Conservation (phyloP, 1,140 invertebrate genomes). For the Neotoxoptera formosana region DNA sequence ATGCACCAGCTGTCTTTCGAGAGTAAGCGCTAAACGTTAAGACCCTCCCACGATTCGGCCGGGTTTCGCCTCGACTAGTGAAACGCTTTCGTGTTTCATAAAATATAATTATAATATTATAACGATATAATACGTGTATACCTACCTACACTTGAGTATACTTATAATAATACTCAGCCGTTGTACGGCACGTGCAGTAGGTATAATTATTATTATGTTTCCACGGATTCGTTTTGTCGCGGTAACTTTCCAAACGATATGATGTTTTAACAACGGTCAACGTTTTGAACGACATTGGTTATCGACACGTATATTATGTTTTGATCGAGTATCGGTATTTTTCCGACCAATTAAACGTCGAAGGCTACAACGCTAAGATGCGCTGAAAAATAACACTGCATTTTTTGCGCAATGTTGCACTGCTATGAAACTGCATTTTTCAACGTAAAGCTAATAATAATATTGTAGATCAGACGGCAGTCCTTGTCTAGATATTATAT, state of each 20-base stretch:
- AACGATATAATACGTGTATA: too few species aligned
- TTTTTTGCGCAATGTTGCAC: too few species aligned
- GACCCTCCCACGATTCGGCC: not conserved
- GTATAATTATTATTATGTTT: not conserved
- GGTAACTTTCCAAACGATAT: not conserved
- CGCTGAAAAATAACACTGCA: too few species aligned
- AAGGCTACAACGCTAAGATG: too few species aligned
- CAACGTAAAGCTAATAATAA: not conserved
- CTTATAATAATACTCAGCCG: too few species aligned
- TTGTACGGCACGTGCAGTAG: not conserved
- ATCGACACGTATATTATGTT: not conserved
- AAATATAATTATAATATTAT: not conserved
- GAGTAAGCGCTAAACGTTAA: not conserved
- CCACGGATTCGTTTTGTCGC: not conserved
- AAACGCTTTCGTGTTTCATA: not conserved
- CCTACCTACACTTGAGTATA: too few species aligned
- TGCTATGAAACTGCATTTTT: too few species aligned
- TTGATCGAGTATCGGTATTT: not conserved
- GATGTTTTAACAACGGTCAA: not conserved
- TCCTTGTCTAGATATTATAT: not conserved
- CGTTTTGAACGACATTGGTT: not conserved
- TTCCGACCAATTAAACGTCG: not conserved
- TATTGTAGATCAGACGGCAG: not conserved
- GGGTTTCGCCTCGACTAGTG: not conserved
- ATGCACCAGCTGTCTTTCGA: not conserved